Percentiles rank a stretch among this genome's conserved stretches.
These are phyloP conservation scores for Aldrovandia affinis DNA, from an alignment of 2,797 vertebrate species.

Conservation along the genomic window DNA sequence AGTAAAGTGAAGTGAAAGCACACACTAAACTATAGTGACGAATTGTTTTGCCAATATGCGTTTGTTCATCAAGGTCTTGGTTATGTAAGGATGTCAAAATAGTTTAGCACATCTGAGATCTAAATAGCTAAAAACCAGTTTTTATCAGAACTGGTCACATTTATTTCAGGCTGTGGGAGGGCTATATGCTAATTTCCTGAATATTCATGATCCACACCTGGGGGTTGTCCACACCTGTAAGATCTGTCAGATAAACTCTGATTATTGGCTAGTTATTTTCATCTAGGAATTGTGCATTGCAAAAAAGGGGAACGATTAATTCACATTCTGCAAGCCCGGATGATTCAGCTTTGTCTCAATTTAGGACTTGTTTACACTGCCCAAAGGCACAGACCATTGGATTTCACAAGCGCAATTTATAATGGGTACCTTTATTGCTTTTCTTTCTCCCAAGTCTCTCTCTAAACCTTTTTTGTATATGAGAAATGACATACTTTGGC, in stretches of 20 bases:
- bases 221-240: no score
- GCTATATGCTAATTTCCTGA: no score
- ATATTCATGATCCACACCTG: no score
- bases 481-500: conserved; percentile 12
- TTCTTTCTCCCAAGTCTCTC: neutral
- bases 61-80: no score
- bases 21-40: no score
- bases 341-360: conserved; percentile 21
- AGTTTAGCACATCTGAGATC: no score
- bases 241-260: neutral
- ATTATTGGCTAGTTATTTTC: conserved; percentile 19
- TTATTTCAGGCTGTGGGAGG: no score
- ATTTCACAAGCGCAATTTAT: conserved; percentile 18
- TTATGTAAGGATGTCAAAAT: no score
- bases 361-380: conserved; percentile 15
- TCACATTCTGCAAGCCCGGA: conserved; percentile 13
- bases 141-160: no score
- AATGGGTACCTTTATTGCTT: conserved; percentile 16
- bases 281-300: conserved; percentile 5
- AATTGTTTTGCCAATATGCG: no score
- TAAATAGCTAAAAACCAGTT: no score
- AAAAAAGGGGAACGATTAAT: conserved; percentile 26
- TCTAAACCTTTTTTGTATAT: conserved; percentile 13
- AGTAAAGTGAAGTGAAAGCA: no score
- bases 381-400: neutral